Percentiles rank a stretch among this genome's conserved stretches.
phyloP scores from a whole-genome alignment of 2,888 invertebrate species.

The Tolmerus cingulatus region DNA sequence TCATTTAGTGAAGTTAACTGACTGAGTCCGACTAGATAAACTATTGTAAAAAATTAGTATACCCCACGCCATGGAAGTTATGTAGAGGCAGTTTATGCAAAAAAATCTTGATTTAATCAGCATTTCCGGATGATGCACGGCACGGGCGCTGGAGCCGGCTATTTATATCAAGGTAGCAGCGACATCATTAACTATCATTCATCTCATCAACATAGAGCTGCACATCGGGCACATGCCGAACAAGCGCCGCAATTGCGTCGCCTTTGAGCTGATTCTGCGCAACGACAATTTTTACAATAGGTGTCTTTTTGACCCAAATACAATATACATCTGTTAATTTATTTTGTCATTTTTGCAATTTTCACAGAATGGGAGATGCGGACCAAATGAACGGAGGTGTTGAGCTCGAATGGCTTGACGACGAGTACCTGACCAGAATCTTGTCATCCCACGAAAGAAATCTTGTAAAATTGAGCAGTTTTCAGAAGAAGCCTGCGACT shows the following conservation, averaged over 20 bases:
- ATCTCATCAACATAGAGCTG: not conserved
- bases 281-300: not conserved
- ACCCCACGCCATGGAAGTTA: not conserved
- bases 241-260: not conserved
- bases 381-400: not conserved
- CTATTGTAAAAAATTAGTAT: not conserved
- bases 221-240: not conserved
- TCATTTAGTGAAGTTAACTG: not conserved
- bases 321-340: too few species aligned
- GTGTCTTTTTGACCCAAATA: not conserved
- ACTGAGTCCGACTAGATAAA: not conserved
- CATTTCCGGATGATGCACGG: not conserved
- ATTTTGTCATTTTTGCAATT: not conserved
- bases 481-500: slow-evolving; percentile 53
- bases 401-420: slow-evolving; percentile 52
- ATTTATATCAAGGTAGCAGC: slow-evolving; percentile 4
- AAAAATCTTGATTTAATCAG: not conserved
- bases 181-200: not conserved
- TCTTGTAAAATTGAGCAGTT: slow-evolving; percentile 47
- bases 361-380: not conserved
- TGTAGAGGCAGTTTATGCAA: not conserved
- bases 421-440: slow-evolving; percentile 52
- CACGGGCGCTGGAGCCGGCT: not conserved
- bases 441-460: slow-evolving; percentile 50
- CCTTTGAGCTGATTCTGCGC: not conserved